Base-by-base conservation (phyloP, 1,140 invertebrate species). In the Battus philenor region DNA sequence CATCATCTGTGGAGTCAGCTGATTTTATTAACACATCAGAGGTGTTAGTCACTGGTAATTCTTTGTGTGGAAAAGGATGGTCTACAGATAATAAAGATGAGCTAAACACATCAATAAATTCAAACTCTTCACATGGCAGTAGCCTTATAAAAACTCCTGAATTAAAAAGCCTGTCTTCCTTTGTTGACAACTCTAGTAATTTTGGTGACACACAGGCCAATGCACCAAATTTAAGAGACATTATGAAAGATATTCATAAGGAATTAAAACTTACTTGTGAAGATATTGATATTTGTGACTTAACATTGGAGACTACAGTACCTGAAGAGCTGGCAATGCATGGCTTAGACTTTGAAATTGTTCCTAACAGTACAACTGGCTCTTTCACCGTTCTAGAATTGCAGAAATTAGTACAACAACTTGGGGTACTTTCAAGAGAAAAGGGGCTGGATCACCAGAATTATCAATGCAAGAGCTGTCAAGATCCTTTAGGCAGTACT, bases 401-500 rank as follows among this genome's bases (percentile, higher is more conserved):
- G 44, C 86, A 90, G 50, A 87, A 86, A 53, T 88, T 93, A 73
- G 88, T 92, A n/a, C 79, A 89, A 12, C 88, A 93, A 52, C 61
- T 95, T 2, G 91, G 90, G 4, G 88, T 80, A 45, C 87, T 97
- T 46, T 88, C 93, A 0, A 89, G 88, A 18, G 96, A 98, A 73
- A 90, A 90, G 48, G 97, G 96, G 0, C 80, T 98, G 1, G 94
- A 97, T 84, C 67, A 87, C 4, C 96, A 98, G 68, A 93, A 96
- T 65, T 98, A 96, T 73, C 89, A 93, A 50, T 98, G 97, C 70
- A 88, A 90, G 47, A 89, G 89, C 41, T 98, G 96, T 70, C 90
- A 90, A 44, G 85, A 93, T 53, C 88, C 92, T 1, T 87, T 97
- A 45, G 95, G 95, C 9, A 90, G 96, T 65, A 93, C 90, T 16